These are phyloP conservation scores for Latheticus oryzae DNA, from an alignment of 2,888 invertebrate species.

Conservation along the genomic window DNA sequence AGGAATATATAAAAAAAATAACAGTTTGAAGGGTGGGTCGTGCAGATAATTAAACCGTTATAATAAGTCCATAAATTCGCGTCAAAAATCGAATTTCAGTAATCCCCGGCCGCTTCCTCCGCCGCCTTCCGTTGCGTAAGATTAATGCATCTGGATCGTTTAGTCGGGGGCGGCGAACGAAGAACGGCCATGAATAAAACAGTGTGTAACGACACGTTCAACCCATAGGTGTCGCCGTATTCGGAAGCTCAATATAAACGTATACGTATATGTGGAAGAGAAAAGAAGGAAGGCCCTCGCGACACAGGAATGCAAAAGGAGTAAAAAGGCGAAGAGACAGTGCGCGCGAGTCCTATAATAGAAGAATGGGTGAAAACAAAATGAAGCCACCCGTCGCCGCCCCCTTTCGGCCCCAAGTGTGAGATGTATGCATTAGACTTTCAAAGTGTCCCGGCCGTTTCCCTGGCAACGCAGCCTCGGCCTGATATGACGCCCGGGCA, in stretches of 20 bases:
- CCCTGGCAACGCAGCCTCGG: conserved; percentile 75
- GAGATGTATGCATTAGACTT: conserved; percentile 68
- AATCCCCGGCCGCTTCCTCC: conserved; percentile 41
- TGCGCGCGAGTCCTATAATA: conserved; percentile 56
- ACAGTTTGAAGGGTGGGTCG: background rate
- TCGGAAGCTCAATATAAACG: conserved; percentile 9
- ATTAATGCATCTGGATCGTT: conserved; percentile 54
- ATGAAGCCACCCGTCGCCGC: conserved; percentile 59
- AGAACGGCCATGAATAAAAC: conserved; percentile 41
- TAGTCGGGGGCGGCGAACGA: conserved; percentile 40
- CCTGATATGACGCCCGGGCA: conserved; percentile 75
- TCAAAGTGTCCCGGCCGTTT: conserved; percentile 73
- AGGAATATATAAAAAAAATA: too few species aligned
- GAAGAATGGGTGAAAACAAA: conserved; percentile 65
- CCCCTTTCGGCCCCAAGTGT: conserved; percentile 61
- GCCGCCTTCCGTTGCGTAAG: conserved; percentile 43
- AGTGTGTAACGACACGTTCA: conserved; percentile 27
- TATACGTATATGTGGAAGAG: too few species aligned
- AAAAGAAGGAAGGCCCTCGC: conserved; percentile 23
- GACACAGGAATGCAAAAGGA: conserved; percentile 40
- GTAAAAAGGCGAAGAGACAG: conserved; percentile 47
- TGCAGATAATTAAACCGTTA: conserved; percentile 44
- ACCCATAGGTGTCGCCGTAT: conserved; percentile 39
- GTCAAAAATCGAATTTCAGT: conserved; percentile 43
- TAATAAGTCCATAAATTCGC: conserved; percentile 47